A percentile compares a stretch with the other conserved stretches of the same genome.
Conservation (phyloP, 2,888 invertebrate genomes). For the Drosophila fulvimacula region DNA sequence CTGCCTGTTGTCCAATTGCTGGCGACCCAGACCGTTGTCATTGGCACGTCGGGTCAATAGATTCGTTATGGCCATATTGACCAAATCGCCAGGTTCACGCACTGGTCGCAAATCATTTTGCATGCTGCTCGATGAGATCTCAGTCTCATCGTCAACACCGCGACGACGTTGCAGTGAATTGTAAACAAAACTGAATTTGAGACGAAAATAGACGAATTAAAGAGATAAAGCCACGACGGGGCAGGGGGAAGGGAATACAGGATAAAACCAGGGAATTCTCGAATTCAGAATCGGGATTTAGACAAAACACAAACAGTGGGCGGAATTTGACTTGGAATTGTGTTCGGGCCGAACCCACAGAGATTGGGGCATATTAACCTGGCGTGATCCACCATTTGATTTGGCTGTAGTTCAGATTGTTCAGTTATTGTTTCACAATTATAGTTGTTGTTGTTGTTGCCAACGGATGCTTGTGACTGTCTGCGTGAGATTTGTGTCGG, state of each 20-base stretch:
- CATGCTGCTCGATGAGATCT: constrained; percentile 63
- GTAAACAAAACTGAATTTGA: constrained; percentile 76
- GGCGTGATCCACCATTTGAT: constrained; percentile 44
- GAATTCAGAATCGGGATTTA: constrained; percentile 7
- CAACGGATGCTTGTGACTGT: constrained; percentile 59
- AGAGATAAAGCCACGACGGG: constrained; percentile 7
- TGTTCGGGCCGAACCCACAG: constrained; percentile 13
- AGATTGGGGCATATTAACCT: constrained; percentile 61
- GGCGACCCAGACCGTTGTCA: constrained; percentile 51
- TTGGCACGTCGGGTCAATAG: constrained; percentile 62
- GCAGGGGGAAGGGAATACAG: not conserved
- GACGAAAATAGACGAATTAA: constrained; percentile 22
- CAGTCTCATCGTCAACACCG: constrained; percentile 47
- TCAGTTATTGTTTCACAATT: constrained; percentile 15
- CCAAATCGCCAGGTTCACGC: constrained; percentile 41
- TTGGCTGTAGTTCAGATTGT: constrained; percentile 33
- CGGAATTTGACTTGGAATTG: constrained; percentile 9
- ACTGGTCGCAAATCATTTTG: constrained; percentile 77
- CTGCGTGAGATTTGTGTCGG: constrained; percentile 62
- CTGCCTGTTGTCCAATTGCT: constrained; percentile 47
- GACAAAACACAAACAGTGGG: constrained; percentile 22
- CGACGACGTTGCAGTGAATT: constrained; percentile 75
- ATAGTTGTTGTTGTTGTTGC: constrained; percentile 30
- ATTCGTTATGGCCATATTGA: constrained; percentile 37
- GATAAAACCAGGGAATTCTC: not conserved